phyloP scores from a whole-genome alignment of 1,140 invertebrate species.

The Drosophila dunni region DNA sequence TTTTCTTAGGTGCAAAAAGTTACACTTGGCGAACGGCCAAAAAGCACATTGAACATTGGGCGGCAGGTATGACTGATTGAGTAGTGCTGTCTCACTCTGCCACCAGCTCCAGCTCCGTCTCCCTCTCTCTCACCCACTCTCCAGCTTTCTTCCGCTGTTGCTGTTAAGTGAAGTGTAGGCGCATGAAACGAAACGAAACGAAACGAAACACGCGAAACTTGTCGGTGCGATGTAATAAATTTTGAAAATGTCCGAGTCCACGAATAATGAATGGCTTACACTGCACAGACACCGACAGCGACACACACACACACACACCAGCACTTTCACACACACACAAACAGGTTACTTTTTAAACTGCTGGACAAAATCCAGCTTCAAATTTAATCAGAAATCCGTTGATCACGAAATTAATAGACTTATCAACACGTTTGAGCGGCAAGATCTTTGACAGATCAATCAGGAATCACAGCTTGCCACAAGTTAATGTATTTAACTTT shows the following conservation, averaged over 20 bases:
- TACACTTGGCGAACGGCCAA: constrained; percentile 61
- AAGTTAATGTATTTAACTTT: too few species aligned
- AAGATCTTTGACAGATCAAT: too few species aligned
- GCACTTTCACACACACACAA: not conserved
- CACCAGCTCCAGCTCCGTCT: not conserved
- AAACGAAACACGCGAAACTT: constrained; percentile 78
- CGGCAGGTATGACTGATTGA: constrained; percentile 40
- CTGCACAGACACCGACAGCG: constrained; percentile 42
- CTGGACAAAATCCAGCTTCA: not conserved
- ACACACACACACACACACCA: constrained; percentile 3
- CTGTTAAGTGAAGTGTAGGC: constrained; percentile 78
- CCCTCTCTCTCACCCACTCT: not conserved
- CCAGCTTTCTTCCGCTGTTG: constrained; percentile 12
- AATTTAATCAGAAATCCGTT: not conserved
- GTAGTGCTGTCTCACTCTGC: constrained; percentile 9
- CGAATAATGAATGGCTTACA: constrained; percentile 75
- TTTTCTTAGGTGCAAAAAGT: constrained; percentile 80
- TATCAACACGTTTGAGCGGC: too few species aligned
- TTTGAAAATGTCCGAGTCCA: constrained; percentile 71
- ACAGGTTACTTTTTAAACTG: constrained; percentile 6
- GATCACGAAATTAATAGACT: too few species aligned
- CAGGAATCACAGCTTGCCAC: too few species aligned
- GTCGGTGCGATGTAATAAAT: constrained; percentile 79
- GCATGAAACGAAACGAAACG: constrained; percentile 73
- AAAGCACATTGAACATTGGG: constrained; percentile 37